A percentile compares a stretch with the other conserved stretches of the same genome.
These are phyloP conservation scores for Strigamia maritima DNA, from an alignment of 2,888 invertebrate species.

Conservation along the genomic window DNA sequence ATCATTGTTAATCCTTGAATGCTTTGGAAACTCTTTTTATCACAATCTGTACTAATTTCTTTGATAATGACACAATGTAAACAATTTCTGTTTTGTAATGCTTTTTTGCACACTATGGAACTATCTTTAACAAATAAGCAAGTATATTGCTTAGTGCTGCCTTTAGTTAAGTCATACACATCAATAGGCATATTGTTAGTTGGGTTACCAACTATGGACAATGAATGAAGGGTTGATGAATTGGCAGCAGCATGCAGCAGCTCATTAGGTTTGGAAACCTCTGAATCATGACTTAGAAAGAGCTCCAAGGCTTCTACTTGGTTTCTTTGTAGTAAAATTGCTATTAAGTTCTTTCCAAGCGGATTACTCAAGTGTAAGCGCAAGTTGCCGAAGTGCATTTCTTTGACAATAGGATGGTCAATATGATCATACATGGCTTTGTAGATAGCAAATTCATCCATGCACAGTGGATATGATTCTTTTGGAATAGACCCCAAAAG, in stretches of 20 bases:
- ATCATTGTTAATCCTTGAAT: not conserved
- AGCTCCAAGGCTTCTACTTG: not conserved
- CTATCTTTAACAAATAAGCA: not conserved
- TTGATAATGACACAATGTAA: not conserved
- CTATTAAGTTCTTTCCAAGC: not conserved
- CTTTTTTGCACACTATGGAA: not conserved
- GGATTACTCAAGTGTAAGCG: not conserved
- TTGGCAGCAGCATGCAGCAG: not conserved
- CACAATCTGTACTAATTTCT: not conserved
- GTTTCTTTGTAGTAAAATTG: not conserved
- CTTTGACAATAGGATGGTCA: not conserved
- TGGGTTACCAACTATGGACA: not conserved
- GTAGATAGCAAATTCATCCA: not conserved
- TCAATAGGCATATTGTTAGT: not conserved
- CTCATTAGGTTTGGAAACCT: not conserved
- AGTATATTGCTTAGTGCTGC: not conserved
- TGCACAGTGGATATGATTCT: not conserved
- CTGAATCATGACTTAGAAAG: not conserved
- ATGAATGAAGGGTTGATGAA: not conserved
- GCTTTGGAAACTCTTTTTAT: not conserved
- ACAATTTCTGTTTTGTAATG: not conserved
- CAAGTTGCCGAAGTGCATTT: not conserved
- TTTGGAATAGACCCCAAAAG: not conserved
- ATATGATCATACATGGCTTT: not conserved
- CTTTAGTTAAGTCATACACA: not conserved